Base-by-base conservation (phyloP, 2,113 vertebrate species). In the Pseudopipra pipra region DNA sequence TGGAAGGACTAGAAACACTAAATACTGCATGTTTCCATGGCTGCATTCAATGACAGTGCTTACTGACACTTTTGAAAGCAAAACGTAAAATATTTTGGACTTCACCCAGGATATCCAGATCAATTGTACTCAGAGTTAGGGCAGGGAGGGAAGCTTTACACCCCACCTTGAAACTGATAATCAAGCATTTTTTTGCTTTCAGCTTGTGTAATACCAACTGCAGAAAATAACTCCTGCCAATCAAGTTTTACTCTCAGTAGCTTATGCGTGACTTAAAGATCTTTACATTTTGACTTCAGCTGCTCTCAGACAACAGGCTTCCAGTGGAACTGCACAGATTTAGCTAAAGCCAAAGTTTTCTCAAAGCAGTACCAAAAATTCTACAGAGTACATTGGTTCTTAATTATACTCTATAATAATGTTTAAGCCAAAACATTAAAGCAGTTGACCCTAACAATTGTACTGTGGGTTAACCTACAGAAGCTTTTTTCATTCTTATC, bases 261-360 rank as follows among this genome's bases (percentile, higher is more conserved):
- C 79, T 75, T 65, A 63, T 81, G 76, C 4, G 1, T 47, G 61
- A 86, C 76, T 96, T 73, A 67, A 72, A 92, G 47, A 47, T 81
- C 91, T 92, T 90, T 89, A 84, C 33, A 74, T 83, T 76, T 93
- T 84, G 21, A 71, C 46, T 92, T 95, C 94, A 84, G 90, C 94
- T 90, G 76, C 74, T 95, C 68, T 74, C 39, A 66, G 52, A 92
- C 76, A 89, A 89, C 49, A 90, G 82, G 33, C 65, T 81, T 80
- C 33, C 33, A 71, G 43, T 35, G 55, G 59, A 77, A 80, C 67
- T 1, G 1, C 75, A 74, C 11, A 55, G 25, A 62, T 56, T 59
- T 47, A 80, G 47, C 80, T 86, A 51, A 77, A 92, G 52, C 47
- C 80, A 87, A 77, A 67, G 19, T 89, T 71, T 73, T 81, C 39